Base-by-base conservation (phyloP, 2,113 vertebrate genomes). In the Notothenia coriiceps region DNA sequence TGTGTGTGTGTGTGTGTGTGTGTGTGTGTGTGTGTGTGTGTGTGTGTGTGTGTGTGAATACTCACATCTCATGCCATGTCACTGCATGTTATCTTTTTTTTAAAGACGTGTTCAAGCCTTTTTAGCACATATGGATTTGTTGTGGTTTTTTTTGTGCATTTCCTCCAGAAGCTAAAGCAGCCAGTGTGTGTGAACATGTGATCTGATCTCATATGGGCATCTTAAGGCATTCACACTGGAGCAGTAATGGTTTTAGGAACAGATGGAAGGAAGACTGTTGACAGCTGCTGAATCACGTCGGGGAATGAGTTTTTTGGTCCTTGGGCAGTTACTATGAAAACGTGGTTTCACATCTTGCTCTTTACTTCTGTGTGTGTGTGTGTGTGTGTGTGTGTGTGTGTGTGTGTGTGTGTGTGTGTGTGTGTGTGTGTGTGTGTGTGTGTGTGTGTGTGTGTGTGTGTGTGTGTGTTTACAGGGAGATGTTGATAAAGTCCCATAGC, bases 401-500 rank as follows among this genome's bases (percentile, higher is more conserved):
- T 29, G 29, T 29, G 29, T 29, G 29, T 29, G 29, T 29, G 25
- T 29, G 25, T 29, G 25, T 29, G 25, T 29, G 25, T 29, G 25
- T 29, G 25, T 29, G 25, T 29, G 25, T 29, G 25, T 29, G 25
- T 29, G 25, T 29, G 25, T 29, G 25, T 29, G 25, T 29, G 25
- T 29, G 25, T 29, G 25, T 29, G 25, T 29, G 25, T 29, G 25
- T 29, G 25, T 29, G 25, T 29, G 25, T 29, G 25, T 29, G 8
- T 65, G 25, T 69, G 13, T 85, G 65, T 86, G 46, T 89, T 73
- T 50, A 55, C 79, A 98, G 97, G 88, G 93, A 96, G 72, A 59
- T 91, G 79, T 87, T 96, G 85, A 87, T 92, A 81, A 70, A 89
- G 91, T 94, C 94, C 70, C 95, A 97, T 91, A 86, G 93, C 84